These are phyloP conservation scores for Rhamphomyia laevipes DNA, from an alignment of 2,888 invertebrate genomes.

Conservation along the genomic window DNA sequence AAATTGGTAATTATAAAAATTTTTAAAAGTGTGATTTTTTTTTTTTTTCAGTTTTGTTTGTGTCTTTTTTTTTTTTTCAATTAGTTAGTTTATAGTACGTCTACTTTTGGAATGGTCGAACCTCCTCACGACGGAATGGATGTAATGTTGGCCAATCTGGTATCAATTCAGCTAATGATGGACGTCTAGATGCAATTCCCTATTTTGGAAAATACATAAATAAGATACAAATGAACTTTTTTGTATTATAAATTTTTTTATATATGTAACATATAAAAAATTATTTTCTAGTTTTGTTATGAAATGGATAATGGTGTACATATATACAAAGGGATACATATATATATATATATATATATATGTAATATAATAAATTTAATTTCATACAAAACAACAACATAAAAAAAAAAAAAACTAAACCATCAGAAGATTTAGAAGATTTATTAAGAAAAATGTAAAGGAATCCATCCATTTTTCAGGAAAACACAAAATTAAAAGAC, in stretches of 20 bases:
- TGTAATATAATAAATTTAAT: background rate
- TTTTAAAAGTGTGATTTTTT: too few species aligned
- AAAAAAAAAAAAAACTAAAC: too few species aligned
- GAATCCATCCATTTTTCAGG: too few species aligned
- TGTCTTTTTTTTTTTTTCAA: background rate
- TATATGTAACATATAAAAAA: background rate
- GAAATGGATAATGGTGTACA: background rate
- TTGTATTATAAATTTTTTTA: background rate
- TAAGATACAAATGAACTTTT: background rate
- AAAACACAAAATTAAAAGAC: too few species aligned
- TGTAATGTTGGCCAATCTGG: constrained; percentile 82
- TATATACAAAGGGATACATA: too few species aligned
- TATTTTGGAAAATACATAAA: constrained; percentile 15
- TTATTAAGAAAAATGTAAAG: too few species aligned
- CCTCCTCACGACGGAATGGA: constrained; percentile 53
- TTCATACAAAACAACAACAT: too few species aligned
- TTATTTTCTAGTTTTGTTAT: constrained; percentile 1
- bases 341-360: too few species aligned
- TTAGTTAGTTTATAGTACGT: constrained; percentile 3
- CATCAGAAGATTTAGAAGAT: too few species aligned
- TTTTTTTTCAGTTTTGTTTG: background rate
- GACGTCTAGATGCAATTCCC: constrained; percentile 55
- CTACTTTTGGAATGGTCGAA: constrained; percentile 43
- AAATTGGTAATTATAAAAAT: too few species aligned
- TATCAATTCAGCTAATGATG: constrained; percentile 87